These are phyloP conservation scores for Galaxias olidus DNA, from an alignment of 2,797 vertebrate genomes.

Conservation along the genomic window DNA sequence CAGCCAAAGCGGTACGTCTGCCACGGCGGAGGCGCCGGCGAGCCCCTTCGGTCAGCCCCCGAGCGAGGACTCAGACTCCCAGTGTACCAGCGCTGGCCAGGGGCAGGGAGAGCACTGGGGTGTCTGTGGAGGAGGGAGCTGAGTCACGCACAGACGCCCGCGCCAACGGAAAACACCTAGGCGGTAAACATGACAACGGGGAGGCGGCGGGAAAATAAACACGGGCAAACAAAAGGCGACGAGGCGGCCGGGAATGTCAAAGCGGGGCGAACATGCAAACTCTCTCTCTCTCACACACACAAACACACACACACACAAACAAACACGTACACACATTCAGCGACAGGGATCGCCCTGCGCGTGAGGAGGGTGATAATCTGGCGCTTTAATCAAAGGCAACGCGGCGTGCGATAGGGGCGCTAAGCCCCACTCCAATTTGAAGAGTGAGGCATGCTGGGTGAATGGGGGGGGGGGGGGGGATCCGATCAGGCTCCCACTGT, in stretches of 20 bases:
- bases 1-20: constrained; percentile 15
- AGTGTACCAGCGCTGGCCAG: no score
- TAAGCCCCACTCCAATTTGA: constrained; percentile 45
- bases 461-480: constrained; percentile 22
- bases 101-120: constrained; percentile 30
- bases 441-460: constrained; percentile 32
- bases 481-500: constrained; percentile 33
- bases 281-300: not conserved
- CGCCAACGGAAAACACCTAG: constrained; percentile 28
- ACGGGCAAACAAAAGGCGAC: not conserved
- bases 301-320: constrained; percentile 10
- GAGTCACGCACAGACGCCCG: constrained; percentile 34
- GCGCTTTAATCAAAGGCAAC: constrained; percentile 44
- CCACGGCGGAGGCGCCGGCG: not conserved
- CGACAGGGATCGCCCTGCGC: constrained; percentile 42
- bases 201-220: no score
- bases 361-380: constrained; percentile 53
- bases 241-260: not conserved
- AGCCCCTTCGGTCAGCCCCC: no score
- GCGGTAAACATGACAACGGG: constrained; percentile 16
- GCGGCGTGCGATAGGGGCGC: constrained; percentile 23
- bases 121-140: not conserved
- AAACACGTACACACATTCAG: constrained; percentile 24
- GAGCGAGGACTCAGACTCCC: no score
- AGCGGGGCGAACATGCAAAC: not conserved